These are phyloP conservation scores for Thera britannica DNA, from an alignment of 2,888 invertebrate genomes.

Conservation along the genomic window DNA sequence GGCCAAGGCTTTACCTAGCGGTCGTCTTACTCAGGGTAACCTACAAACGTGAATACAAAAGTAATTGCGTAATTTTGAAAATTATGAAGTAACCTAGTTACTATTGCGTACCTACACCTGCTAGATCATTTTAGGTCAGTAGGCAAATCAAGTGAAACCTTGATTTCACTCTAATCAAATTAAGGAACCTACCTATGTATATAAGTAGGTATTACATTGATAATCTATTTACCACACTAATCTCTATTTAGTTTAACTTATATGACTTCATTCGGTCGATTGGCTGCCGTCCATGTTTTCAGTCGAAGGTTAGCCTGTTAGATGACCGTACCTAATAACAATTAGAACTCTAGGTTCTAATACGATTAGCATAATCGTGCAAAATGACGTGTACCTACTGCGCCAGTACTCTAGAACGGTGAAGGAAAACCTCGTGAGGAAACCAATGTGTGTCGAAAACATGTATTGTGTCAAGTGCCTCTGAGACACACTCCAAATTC, in stretches of 20 bases:
- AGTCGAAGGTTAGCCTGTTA: constrained; percentile 34
- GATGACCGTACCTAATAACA: constrained; percentile 33
- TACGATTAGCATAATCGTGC: constrained; percentile 9
- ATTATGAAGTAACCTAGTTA: too few relatives aligned
- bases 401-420: too few relatives aligned
- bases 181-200: constrained; percentile 1
- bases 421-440: too few relatives aligned
- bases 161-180: constrained; percentile 15
- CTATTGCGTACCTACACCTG: too few relatives aligned
- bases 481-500: too few relatives aligned
- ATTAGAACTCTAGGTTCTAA: constrained; percentile 9
- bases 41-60: too few relatives aligned
- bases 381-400: too few relatives aligned
- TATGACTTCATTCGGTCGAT: constrained; percentile 37
- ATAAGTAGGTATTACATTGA: constrained; percentile 5
- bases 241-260: constrained; percentile 14
- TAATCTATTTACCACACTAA: constrained; percentile 27
- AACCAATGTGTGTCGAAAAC: too few relatives aligned
- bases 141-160: neutral
- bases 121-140: neutral
- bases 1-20: too few relatives aligned
- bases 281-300: constrained; percentile 25
- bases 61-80: too few relatives aligned
- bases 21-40: too few relatives aligned
- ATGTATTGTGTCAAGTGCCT: too few relatives aligned